These are phyloP conservation scores for Pogona vitticeps DNA, from an alignment of 2,113 vertebrate genomes.

Conservation along the genomic window DNA sequence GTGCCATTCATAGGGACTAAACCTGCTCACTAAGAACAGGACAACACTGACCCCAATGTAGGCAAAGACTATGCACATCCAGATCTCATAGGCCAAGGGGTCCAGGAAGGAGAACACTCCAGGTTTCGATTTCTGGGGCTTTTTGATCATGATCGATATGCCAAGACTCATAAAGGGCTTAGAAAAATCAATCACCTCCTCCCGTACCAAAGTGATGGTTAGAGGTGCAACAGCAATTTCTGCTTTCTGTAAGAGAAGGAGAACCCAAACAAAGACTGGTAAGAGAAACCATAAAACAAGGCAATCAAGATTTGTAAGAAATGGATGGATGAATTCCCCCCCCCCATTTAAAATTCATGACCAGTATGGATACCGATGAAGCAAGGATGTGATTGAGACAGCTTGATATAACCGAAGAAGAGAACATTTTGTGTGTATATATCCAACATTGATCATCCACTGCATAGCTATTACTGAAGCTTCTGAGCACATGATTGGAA, in stretches of 20 bases:
- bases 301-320: neutral
- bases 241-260: conserved; percentile 90
- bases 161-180: conserved; percentile 99
- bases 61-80: conserved; percentile 99
- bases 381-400: neutral
- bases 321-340: too few species aligned
- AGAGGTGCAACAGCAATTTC: conserved; percentile 98
- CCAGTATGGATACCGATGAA: neutral
- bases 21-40: conserved; percentile 98
- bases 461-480: too few species aligned
- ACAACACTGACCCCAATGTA: conserved; percentile 99
- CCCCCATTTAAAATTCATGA: neutral
- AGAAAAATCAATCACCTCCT: conserved; percentile 99
- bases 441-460: too few species aligned
- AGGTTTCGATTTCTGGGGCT: conserved; percentile 99
- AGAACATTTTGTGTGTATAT: neutral
- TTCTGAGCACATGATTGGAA: neutral
- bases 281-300: conserved; percentile 3
- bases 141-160: conserved; percentile 99
- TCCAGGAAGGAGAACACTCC: conserved; percentile 99
- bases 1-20: conserved; percentile 98
- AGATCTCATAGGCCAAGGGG: conserved; percentile 98
- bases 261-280: conserved; percentile 62
- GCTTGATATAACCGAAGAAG: neutral
- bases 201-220: conserved; percentile 97